Percentiles rank a stretch among this genome's conserved stretches.
These are phyloP conservation scores for Laticauda laticaudata DNA, from an alignment of 2,113 vertebrate genomes.

Conservation along the genomic window DNA sequence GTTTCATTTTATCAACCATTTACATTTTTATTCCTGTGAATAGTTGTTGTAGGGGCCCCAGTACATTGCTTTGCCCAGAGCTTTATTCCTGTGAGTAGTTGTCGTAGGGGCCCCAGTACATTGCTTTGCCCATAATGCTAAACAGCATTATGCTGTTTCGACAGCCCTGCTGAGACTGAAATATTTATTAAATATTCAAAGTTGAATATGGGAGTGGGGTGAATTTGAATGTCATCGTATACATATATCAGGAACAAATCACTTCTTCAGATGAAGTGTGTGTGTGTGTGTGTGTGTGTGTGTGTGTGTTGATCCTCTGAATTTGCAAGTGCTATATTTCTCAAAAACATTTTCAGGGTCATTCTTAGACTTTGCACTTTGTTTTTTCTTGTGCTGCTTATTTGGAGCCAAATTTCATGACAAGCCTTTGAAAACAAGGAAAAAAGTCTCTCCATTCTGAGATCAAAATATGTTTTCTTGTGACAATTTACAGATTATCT, in stretches of 20 bases:
- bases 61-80: too few relatives aligned
- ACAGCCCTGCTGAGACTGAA: neutral
- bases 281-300: too few relatives aligned
- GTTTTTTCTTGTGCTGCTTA: neutral
- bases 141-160: too few relatives aligned
- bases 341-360: slow-evolving; percentile 10
- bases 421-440: neutral
- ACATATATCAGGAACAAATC: neutral
- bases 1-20: too few relatives aligned
- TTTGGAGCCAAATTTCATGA: slow-evolving; percentile 2
- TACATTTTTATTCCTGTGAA: too few relatives aligned
- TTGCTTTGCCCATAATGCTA: too few relatives aligned
- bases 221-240: neutral
- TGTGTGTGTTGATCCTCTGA: neutral
- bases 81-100: too few relatives aligned
- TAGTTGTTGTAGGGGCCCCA: too few relatives aligned
- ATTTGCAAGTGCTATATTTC: slow-evolving; percentile 1
- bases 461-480: neutral
- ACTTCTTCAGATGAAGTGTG: neutral
- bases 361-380: neutral
- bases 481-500: neutral
- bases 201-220: neutral
- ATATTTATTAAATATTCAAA: neutral
- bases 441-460: neutral
- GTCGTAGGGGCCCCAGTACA: too few relatives aligned